Base-by-base conservation (phyloP, 2,113 vertebrate genomes). In the Tachycineta bicolor region DNA sequence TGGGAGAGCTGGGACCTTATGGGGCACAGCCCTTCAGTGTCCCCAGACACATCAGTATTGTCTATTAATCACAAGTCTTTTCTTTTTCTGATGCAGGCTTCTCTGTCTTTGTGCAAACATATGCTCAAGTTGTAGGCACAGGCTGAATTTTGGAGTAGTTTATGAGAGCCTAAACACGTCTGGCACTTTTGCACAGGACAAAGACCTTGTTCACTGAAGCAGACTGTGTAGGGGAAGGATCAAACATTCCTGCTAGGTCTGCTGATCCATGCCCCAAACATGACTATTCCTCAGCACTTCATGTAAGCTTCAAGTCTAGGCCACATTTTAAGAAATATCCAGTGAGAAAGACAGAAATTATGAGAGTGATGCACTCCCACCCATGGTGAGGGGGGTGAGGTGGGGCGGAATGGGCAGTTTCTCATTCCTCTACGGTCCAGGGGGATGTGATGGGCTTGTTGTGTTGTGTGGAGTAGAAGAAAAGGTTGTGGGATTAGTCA, bases 131-230 rank as follows among this genome's bases (percentile, higher is more conserved):
- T 53, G 39, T 83, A 80, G 46, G 50, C 47, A 50, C n/a, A 62
- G 62, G 18, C 67, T 90, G 70, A 85, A 12, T 65, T 92, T 76
- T 77, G 50, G 26, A 88, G 55, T 25, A 89, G 29, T 94, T 91
- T 95, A 74, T 59, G 90, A 80, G 79, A 92, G 43, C 12, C 71
- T 88, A 90, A 87, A 93, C 39, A 88, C 0, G 4, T 92, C 88
- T 94, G 92, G 71, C 43, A 83, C 67, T 33, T 92, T 80, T 74
- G 50, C 67, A 46, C 28, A 31, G 75, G 55, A 93, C 85, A 95
- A 94, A 95, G 90, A 67, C 43, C 75, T 76, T 86, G 63, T 93
- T 93, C 83, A 74, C 50, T 67, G 79, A 53, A 80, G 68, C 59
- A 93, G 85, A 69, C 79, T 58, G 63, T 14, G 34, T 58, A 62